Conservation (phyloP, 1,140 invertebrate genomes). For the Drosophila ambigua region DNA sequence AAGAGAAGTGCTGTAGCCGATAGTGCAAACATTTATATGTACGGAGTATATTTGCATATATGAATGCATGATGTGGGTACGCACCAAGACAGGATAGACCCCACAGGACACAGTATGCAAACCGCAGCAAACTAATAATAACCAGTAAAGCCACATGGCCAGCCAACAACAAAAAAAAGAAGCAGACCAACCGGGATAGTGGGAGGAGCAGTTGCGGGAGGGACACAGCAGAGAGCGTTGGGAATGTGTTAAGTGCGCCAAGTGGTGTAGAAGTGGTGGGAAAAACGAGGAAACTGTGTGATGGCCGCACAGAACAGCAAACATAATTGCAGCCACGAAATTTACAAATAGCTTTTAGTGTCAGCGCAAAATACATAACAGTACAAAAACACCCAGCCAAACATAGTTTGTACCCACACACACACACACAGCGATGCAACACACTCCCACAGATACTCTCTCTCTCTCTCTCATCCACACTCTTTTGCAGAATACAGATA, state of each 20-base stretch:
- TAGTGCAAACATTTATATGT: slow-evolving; percentile 64
- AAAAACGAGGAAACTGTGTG: slow-evolving; percentile 8
- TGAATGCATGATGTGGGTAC: slow-evolving; percentile 52
- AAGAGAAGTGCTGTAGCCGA: slow-evolving; percentile 31
- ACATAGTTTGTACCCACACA: not conserved
- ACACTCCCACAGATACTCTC: no score
- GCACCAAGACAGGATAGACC: slow-evolving; percentile 50
- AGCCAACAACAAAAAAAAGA: slow-evolving; percentile 22
- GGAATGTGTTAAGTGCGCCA: slow-evolving; percentile 52
- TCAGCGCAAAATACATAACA: slow-evolving; percentile 70
- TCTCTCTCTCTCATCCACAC: no score
- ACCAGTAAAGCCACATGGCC: slow-evolving; percentile 66
- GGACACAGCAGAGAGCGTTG: not conserved
- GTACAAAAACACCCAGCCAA: slow-evolving; percentile 12
- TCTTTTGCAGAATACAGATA: not conserved
- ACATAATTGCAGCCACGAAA: slow-evolving; percentile 81
- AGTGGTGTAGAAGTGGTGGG: slow-evolving; percentile 6
- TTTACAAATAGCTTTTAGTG: slow-evolving; percentile 82
- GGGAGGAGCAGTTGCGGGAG: not conserved
- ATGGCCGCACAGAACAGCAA: slow-evolving; percentile 65
- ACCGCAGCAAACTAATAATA: slow-evolving; percentile 78
- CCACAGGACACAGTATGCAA: slow-evolving; percentile 46
- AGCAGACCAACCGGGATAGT: slow-evolving; percentile 2
- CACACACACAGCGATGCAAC: slow-evolving; percentile 1
- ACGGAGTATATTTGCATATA: slow-evolving; percentile 17